Evolutionary conservation across 2,797 vertebrate species (phyloP).

Genomic region (Anisognathus igniventris): DNA sequence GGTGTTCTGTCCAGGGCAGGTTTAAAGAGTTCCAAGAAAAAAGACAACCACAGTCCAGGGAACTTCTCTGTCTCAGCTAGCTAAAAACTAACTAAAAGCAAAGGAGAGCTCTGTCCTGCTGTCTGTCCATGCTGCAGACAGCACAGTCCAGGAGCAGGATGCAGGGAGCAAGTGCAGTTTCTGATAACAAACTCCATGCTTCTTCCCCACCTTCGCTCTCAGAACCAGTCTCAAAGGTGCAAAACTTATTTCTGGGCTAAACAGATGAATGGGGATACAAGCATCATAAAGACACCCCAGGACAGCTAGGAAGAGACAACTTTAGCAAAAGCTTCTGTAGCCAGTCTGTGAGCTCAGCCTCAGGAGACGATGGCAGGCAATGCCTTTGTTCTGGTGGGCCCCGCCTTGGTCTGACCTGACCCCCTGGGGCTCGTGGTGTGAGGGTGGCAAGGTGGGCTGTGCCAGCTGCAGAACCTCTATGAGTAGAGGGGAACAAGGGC

Average conservation of each 20-base stretch:
- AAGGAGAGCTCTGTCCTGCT: background rate
- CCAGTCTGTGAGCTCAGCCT: background rate
- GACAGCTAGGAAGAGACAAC: background rate
- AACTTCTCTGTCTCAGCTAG: background rate
- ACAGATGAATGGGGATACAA: background rate
- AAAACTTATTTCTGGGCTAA: background rate
- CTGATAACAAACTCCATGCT: background rate
- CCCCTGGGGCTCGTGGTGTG: fast-evolving
- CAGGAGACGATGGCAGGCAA: background rate
- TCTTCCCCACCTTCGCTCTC: background rate
- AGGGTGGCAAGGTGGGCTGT: background rate
- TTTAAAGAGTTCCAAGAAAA: background rate
- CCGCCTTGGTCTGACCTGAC: background rate
- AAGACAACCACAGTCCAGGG: background rate
- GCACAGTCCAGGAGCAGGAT: background rate
- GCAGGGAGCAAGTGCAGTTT: background rate
- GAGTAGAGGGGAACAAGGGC: background rate
- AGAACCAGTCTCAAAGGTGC: background rate
- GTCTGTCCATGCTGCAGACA: background rate
- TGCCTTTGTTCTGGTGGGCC: background rate
- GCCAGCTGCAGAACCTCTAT: background rate
- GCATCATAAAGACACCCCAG: background rate
- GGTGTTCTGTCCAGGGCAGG: background rate
- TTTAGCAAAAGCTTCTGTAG: background rate
- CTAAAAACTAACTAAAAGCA: background rate